These are phyloP conservation scores for Labeo catla DNA, from an alignment of 2,113 vertebrate genomes.

Conservation along the genomic window DNA sequence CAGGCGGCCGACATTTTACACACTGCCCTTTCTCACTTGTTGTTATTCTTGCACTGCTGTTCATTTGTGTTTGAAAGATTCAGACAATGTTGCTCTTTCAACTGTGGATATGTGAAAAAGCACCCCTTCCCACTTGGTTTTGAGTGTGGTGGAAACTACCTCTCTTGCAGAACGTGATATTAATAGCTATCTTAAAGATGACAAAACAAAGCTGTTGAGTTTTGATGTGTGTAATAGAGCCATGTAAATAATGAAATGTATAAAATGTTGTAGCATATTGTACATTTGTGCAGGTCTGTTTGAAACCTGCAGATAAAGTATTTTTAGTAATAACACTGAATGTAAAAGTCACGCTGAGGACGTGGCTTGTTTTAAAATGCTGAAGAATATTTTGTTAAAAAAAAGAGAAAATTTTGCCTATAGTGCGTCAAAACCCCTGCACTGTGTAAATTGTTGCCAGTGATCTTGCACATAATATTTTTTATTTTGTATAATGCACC, in stretches of 20 bases:
- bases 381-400: slow-evolving; percentile 83
- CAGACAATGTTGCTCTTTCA: slow-evolving; percentile 63
- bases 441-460: slow-evolving; percentile 76
- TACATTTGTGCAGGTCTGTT: slow-evolving; percentile 86
- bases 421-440: slow-evolving; percentile 75
- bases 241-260: slow-evolving; percentile 95
- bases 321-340: slow-evolving; percentile 98
- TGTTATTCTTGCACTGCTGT: slow-evolving; percentile 74
- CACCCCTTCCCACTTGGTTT: slow-evolving; percentile 63
- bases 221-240: slow-evolving; percentile 76
- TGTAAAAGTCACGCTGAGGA: slow-evolving; percentile 83
- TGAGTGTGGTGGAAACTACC: slow-evolving; percentile 61
- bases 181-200: slow-evolving; percentile 70
- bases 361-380: slow-evolving; percentile 82
- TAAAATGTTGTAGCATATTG: slow-evolving; percentile 95
- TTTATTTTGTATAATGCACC: slow-evolving; percentile 73
- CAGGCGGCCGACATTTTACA: slow-evolving; percentile 58
- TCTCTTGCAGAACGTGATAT: slow-evolving; percentile 70
- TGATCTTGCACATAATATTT: slow-evolving; percentile 79
- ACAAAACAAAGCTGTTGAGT: slow-evolving; percentile 71
- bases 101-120: slow-evolving; percentile 64
- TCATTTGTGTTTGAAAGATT: slow-evolving; percentile 61
- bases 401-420: slow-evolving; percentile 64
- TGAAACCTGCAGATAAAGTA: slow-evolving; percentile 87
- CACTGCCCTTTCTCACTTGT: slow-evolving; percentile 63